Evolutionary conservation across 2,797 vertebrate genomes (phyloP), one percentile per base, ranked within the genome.

Genomic region (Dipus sagitta): DNA sequence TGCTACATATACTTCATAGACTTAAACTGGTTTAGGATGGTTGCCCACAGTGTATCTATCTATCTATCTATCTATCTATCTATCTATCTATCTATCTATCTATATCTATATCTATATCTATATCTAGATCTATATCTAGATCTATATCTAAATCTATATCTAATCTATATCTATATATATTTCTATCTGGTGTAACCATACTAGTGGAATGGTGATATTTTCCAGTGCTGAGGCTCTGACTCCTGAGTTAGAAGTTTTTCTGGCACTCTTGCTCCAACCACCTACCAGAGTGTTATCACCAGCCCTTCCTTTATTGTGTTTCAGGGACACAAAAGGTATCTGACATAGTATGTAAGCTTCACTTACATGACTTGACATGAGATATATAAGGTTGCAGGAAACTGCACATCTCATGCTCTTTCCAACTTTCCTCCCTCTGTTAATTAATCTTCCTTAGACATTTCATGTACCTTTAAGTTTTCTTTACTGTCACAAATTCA

Each of bases 251-350:
- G 23, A 75, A 70, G 47, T 47, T 6, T 1, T 15, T 20, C 0
- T 6, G 58, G 17, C 17, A 54, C 54, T 54, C 54, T 12, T 54
- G 67, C 12, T n/a, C 23, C 1, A 24, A 74, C 90, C 15, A 34
- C 9, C 6, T 15, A 13, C 23, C 2, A 75, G 20, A 64, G 6
- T 1, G 38, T 85, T 75, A 26, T n/a, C 24, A 81, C 47, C 4
- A 26, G 11, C 2, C 1, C 1, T 58, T 6, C 2, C 9, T 20
- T 47, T 47, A 6, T 47, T 54, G 2, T 6, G 30, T 2, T 1
- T 32, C 6, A 1, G 6, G 9, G 21, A 30, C 10, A 32, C 14
- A 15, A 67, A 62, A 70, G 30, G 52, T 58, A 2, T 7, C 23
- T 23, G 8, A 0, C 21, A 14, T 78, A 13, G n/a, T 34, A 70